Base-by-base conservation (phyloP, 1,140 invertebrate species). In the Temnothorax curvispinosus region DNA sequence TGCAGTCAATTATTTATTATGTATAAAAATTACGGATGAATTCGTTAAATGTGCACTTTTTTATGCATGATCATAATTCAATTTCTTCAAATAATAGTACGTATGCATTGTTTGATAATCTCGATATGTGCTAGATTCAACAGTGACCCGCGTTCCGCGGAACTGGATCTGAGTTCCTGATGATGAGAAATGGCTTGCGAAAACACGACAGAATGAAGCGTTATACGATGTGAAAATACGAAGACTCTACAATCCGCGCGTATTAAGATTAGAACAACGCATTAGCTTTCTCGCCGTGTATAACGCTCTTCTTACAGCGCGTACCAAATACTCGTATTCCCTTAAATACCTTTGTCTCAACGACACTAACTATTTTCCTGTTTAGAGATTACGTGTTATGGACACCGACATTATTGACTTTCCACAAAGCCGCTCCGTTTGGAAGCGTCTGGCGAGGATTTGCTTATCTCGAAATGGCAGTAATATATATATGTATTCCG, bases 371-470 rank as follows among this genome's bases (percentile, higher is more conserved):
- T 81, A 87, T 64, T 44, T 72, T 77, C 32, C 11, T 76, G 47
- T 82, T 88, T 81, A 64, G 44, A 71, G 27, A 76, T 50, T 62
- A 62, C 47, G 38, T 56, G 32, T 56, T 21, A 21, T n/a, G 41
- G 67, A 87, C 74, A 82, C 27, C 54, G 67, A 82, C 44, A 47
- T 72, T 87, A 84, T 87, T 87, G 86, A 89, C 86, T 87, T 82
- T 88, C 44, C 71, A 74, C 52, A 85, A 87, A 54, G 47, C 38
- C 75, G 56, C 71, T 71, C 64, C 77, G 47, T 69, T 47, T 38
- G 44, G 71, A 62, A 75, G 52, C 87, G 41, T 62, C 58, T 62
- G 72, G 11, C 62, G 41, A 60, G 52, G 21, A 81, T 75, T 71
- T 78, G 76, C 74, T 56, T 72, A 54, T 88, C 71, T 86, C 71